Evolutionary conservation across 2,113 vertebrate species (phyloP).

Genomic region (Poecilia latipinna): DNA sequence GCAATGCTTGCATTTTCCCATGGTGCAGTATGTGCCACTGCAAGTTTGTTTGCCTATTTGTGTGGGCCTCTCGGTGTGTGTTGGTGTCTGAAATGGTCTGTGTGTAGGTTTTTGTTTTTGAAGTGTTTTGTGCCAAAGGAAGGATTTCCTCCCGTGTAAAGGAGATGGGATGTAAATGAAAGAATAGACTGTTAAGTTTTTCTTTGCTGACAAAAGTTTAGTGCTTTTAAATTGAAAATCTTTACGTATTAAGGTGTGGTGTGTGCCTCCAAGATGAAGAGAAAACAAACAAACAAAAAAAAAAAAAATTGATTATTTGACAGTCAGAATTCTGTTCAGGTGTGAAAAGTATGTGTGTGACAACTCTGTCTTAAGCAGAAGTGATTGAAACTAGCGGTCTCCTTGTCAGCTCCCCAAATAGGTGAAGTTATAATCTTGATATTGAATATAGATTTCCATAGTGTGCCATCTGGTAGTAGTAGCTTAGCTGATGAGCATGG

Average conservation of each 20-base stretch:
- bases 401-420: too few species aligned
- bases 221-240: background rate
- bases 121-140: constrained; percentile 17
- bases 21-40: constrained; percentile 33
- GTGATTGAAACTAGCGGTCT: too few species aligned
- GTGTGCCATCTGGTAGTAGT: too few species aligned
- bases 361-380: background rate
- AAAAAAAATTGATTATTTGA: background rate
- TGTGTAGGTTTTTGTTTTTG: constrained; percentile 5
- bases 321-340: background rate
- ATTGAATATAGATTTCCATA: too few species aligned
- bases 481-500: too few species aligned
- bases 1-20: constrained; percentile 40
- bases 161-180: background rate
- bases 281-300: too few species aligned
- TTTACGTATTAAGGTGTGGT: background rate
- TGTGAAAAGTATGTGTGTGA: background rate
- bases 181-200: too few species aligned
- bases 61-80: constrained; percentile 27
- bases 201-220: background rate
- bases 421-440: too few species aligned
- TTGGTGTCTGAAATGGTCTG: constrained; percentile 25
- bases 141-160: background rate
- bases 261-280: background rate
- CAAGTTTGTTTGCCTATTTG: constrained; percentile 53